A percentile compares a stretch with the other conserved stretches of the same genome.
Evolutionary conservation across 2,113 vertebrate species (phyloP).

Genomic region (Vidua macroura): DNA sequence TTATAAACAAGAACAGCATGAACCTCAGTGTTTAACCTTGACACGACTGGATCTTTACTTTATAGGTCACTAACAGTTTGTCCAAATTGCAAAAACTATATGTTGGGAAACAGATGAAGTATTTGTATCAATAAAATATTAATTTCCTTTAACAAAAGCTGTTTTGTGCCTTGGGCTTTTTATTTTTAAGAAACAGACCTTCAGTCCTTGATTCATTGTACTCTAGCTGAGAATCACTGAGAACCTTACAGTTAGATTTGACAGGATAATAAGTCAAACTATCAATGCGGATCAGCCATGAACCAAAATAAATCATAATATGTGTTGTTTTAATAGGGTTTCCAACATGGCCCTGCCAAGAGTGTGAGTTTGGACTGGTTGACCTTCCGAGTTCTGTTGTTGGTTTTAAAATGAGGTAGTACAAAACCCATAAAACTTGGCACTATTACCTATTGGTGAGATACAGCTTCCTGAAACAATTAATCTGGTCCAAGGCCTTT

Average conservation of each 20-base stretch:
- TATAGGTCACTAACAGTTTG: not conserved
- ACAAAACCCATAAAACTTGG: not conserved
- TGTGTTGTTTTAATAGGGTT: not conserved
- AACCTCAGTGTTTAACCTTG: slow-evolving; percentile 11
- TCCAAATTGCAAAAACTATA: not conserved
- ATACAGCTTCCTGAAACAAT: not conserved
- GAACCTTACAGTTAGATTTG: not conserved
- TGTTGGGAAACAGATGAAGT: not conserved
- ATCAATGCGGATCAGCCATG: not conserved
- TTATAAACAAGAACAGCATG: slow-evolving; percentile 5
- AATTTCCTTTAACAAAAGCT: not conserved
- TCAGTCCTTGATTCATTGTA: not conserved
- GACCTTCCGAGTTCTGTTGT: not conserved
- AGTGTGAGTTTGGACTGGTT: not conserved
- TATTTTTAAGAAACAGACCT: not conserved
- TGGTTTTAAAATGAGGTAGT: not conserved
- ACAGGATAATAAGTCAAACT: not conserved
- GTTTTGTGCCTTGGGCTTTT: not conserved
- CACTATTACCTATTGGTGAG: not conserved
- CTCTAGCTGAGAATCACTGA: not conserved
- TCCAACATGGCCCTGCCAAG: not conserved
- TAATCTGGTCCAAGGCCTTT: not conserved
- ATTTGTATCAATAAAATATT: not conserved
- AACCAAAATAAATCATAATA: not conserved
- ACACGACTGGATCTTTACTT: not conserved